Conservation (phyloP, 2,797 vertebrate genomes). For the Falco columbarius region DNA sequence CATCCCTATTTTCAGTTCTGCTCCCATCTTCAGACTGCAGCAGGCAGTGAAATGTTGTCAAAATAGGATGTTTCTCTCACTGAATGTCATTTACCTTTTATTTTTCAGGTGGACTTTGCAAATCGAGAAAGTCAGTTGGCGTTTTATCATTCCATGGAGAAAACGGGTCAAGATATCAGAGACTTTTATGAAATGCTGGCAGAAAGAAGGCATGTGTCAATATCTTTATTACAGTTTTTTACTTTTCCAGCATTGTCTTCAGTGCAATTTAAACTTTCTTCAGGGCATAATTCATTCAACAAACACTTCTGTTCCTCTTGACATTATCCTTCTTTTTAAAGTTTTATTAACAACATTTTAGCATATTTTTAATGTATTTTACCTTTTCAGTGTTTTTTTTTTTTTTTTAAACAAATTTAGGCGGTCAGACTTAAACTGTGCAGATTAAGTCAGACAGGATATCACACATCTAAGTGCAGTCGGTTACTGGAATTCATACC, state of each 20-base stretch:
- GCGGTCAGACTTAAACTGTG: not conserved
- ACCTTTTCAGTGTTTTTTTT: not conserved
- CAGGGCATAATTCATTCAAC: not conserved
- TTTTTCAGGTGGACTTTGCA: conserved; percentile 95
- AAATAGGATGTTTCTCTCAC: not conserved
- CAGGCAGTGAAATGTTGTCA: not conserved
- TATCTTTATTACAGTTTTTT: not conserved
- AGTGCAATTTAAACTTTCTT: not conserved
- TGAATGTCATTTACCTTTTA: not conserved
- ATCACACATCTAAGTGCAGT: not conserved
- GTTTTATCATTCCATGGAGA: conserved; percentile 99
- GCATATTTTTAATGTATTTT: not conserved
- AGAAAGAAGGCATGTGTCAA: conserved; percentile 88
- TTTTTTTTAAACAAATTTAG: not conserved
- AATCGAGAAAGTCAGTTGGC: conserved; percentile 98
- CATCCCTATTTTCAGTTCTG: not conserved
- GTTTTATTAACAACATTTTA: not conserved
- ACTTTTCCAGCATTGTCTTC: not conserved
- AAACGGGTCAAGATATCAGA: conserved; percentile 96
- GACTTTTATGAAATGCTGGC: conserved; percentile 96
- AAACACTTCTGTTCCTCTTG: not conserved
- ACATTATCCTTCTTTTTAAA: not conserved
- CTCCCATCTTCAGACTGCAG: not conserved
- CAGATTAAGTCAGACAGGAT: not conserved
- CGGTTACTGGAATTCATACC: not conserved